Evolutionary conservation across 2,113 vertebrate species (phyloP).

Genomic region (Hipposideros armiger): DNA sequence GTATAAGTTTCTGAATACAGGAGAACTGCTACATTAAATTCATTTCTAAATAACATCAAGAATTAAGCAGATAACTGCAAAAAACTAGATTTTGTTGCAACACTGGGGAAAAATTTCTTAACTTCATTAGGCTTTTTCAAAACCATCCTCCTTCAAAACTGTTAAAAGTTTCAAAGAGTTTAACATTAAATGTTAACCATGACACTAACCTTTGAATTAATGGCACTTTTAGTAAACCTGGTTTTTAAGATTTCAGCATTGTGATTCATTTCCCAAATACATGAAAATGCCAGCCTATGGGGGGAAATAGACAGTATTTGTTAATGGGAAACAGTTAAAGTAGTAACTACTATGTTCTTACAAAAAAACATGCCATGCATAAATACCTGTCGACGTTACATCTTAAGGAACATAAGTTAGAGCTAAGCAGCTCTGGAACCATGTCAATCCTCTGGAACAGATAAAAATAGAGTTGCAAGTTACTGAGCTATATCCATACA

Average conservation of each 20-base stretch:
- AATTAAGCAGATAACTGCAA: conserved; percentile 14
- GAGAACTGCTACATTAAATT: background rate
- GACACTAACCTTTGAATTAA: conserved; percentile 96
- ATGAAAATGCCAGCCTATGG: conserved; percentile 96
- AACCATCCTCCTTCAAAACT: background rate
- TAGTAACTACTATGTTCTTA: background rate
- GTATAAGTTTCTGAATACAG: background rate
- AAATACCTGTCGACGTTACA: conserved; percentile 95
- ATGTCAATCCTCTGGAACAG: conserved; percentile 97
- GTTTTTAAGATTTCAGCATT: conserved; percentile 95
- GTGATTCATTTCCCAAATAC: conserved; percentile 97
- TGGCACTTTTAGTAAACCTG: conserved; percentile 96
- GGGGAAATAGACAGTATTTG: background rate
- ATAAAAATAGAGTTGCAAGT: conserved; percentile 54
- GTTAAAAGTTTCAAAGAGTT: conserved; percentile 42
- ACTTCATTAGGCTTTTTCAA: background rate
- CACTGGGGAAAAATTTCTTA: background rate
- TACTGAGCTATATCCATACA: background rate
- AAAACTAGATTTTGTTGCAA: background rate
- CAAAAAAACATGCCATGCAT: background rate
- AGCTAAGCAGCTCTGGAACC: conserved; percentile 98
- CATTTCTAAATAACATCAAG: conserved; percentile 24
- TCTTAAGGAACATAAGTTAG: conserved; percentile 96
- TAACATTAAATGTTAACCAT: conserved; percentile 9
- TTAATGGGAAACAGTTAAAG: conserved; percentile 10